These are phyloP conservation scores for Eidolon helvum DNA, from an alignment of 2,113 vertebrate species.

Conservation along the genomic window DNA sequence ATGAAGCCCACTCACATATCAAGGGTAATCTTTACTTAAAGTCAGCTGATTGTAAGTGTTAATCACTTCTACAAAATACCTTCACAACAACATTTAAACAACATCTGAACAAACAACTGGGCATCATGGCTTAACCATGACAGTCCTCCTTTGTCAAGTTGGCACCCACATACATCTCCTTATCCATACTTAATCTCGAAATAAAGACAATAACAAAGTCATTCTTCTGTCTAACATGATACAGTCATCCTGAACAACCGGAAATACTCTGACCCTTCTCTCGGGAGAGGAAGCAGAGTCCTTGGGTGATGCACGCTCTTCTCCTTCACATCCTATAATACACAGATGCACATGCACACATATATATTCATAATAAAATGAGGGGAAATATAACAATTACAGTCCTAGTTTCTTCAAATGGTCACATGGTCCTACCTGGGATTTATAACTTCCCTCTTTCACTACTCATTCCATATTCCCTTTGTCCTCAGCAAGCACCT, in stretches of 20 bases:
- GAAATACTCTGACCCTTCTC: neutral
- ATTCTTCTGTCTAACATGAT: neutral
- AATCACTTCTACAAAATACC: neutral
- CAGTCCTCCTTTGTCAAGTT: neutral
- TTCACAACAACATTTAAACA: neutral
- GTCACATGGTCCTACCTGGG: neutral
- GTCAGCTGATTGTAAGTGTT: neutral
- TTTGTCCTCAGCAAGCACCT: neutral
- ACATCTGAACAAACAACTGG: neutral
- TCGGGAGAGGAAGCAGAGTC: neutral
- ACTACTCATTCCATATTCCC: neutral
- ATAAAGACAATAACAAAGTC: neutral
- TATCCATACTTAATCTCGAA: neutral
- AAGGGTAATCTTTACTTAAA: neutral
- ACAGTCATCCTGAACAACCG: neutral
- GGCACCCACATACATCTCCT: too few relatives aligned
- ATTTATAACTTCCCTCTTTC: neutral
- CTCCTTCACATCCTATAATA: neutral
- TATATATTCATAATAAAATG: neutral
- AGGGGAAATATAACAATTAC: neutral
- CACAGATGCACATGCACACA: neutral
- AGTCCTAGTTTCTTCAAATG: neutral
- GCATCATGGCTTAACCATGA: neutral
- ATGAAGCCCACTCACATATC: neutral
- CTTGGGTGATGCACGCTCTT: neutral